Evolutionary conservation across 2,888 invertebrate genomes (phyloP).

Genomic region (Noctua janthina): DNA sequence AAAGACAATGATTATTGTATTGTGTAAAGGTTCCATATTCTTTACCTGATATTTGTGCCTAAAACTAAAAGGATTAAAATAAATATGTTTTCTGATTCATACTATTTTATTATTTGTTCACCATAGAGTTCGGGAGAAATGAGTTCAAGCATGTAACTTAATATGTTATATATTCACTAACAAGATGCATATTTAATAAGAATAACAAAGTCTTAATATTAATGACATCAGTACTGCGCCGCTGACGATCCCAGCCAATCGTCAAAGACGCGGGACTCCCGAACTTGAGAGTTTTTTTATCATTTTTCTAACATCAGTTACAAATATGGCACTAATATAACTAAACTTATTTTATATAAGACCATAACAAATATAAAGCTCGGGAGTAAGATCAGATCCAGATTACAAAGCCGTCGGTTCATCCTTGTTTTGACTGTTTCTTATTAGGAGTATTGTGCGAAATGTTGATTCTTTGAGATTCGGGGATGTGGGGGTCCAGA

Average conservation of each 20-base stretch:
- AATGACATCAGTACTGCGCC: constrained; percentile 65
- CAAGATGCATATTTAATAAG: constrained; percentile 69
- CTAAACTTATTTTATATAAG: constrained; percentile 61
- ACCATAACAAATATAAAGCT: constrained; percentile 61
- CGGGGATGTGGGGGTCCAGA: constrained; percentile 83
- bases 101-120: constrained; percentile 74
- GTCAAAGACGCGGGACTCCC: constrained; percentile 69
- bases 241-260: constrained; percentile 68
- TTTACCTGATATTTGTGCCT: constrained; percentile 25
- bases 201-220: constrained; percentile 65
- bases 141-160: constrained; percentile 62
- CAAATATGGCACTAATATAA: constrained; percentile 77
- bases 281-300: constrained; percentile 66
- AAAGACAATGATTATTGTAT: constrained; percentile 62
- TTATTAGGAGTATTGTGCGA: constrained; percentile 80
- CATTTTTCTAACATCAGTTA: constrained; percentile 61
- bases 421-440: constrained; percentile 74
- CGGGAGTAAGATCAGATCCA: constrained; percentile 67
- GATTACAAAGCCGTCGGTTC: constrained; percentile 71
- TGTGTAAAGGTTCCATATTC: constrained; percentile 16
- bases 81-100: constrained; percentile 69
- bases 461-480: constrained; percentile 79
- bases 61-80: constrained; percentile 63
- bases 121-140: constrained; percentile 69
- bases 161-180: constrained; percentile 71